Base-by-base conservation (phyloP, 2,888 invertebrate genomes). In the Crossocerus cetratus region DNA sequence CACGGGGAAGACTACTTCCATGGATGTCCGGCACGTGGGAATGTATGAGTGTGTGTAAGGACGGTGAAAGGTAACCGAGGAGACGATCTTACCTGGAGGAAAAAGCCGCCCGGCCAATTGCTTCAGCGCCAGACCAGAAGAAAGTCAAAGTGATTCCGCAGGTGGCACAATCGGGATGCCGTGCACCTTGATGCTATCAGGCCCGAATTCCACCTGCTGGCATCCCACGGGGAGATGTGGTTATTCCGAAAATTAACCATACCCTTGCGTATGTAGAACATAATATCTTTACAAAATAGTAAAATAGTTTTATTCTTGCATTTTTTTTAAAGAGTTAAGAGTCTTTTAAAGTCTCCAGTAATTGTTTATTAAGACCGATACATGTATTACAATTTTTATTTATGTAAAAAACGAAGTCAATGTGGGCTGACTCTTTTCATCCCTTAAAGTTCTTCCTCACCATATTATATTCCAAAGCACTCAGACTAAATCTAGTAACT, bases 131-230 rank as follows among this genome's bases (percentile, higher is more conserved):
- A 67, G 64, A 70, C 66, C 66, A 45, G 57, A 80, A 70, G 81
- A 80, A 81, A 81, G 81, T 74, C 80, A 76, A 74, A 76, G 77
- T 74, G 72, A 74, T 62, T 68, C 56, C 45, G 61, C 69, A 69
- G 69, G 63, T 55, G 68, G 64, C 54, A 59, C 54, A 60, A 58
- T 61, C 59, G 43, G 58, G 32, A 32, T 58, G 58, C 18, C 22
- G 58, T 54, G 63, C 55, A 55, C 55, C 32, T 32, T 32, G 8
- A 4, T 32, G 32, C 2, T 32, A 32, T 32, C 11, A 4, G 11
- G 32, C 32, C 32, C 32, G 32, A 32, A 23, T 18, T 59, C 42
- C 42, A 16, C 58, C 16, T 18, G 58, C 20, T 5, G 43, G 3
- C 2, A 44, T 45, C 57, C 16, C 32, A 20, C 44, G 22, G 21